Percentiles rank a stretch among this genome's conserved stretches.
These are phyloP conservation scores for Odontocolon sp. DNA, from an alignment of 2,888 invertebrate species.

Conservation along the genomic window DNA sequence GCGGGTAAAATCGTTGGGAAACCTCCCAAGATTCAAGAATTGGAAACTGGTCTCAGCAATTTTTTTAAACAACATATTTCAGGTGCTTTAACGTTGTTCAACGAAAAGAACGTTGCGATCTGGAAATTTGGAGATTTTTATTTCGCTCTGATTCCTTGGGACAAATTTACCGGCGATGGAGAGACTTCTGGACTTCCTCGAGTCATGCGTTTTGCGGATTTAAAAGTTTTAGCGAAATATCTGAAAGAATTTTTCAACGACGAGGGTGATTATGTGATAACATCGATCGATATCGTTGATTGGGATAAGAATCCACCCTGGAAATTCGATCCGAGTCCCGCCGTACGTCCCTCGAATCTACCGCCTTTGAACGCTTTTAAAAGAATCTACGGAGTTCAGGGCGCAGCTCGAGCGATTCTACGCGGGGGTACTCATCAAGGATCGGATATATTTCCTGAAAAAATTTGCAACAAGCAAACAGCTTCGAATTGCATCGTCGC, in stretches of 20 bases:
- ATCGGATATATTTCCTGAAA: constrained; percentile 70
- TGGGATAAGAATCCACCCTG: constrained; percentile 71
- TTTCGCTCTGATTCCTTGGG: constrained; percentile 70
- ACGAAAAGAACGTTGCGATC: constrained; percentile 65
- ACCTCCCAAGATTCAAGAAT: constrained; percentile 66
- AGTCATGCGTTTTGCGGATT: constrained; percentile 66
- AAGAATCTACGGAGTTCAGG: constrained; percentile 65
- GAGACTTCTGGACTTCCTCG: constrained; percentile 48
- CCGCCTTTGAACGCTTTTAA: constrained; percentile 76
- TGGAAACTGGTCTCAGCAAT: constrained; percentile 66
- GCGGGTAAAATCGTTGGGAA: constrained; percentile 69
- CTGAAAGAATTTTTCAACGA: constrained; percentile 58
- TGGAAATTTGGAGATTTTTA: constrained; percentile 70
- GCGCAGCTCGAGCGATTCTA: constrained; percentile 72
- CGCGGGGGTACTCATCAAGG: constrained; percentile 72
- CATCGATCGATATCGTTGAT: constrained; percentile 72
- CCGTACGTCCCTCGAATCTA: constrained; percentile 72
- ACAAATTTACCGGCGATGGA: background rate
- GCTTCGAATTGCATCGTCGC: constrained; percentile 75
- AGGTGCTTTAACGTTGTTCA: constrained; percentile 67
- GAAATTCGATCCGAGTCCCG: constrained; percentile 74
- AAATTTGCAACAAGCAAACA: constrained; percentile 69
- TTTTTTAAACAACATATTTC: constrained; percentile 69
- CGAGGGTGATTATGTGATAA: constrained; percentile 73
- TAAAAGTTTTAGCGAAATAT: constrained; percentile 58